Conservation (phyloP, 2,797 vertebrate species). For the Carduelis carduelis region DNA sequence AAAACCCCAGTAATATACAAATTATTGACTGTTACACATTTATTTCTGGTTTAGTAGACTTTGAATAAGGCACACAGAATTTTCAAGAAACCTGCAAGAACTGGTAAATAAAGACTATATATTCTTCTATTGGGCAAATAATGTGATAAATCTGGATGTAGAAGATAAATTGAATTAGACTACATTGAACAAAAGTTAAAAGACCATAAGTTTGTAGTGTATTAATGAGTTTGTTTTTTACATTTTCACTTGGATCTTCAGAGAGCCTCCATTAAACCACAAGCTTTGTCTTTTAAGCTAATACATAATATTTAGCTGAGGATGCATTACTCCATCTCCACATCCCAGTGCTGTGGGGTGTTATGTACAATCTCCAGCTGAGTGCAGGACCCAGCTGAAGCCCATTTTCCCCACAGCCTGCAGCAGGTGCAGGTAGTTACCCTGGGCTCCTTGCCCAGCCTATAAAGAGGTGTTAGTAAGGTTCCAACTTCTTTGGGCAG, state of each 20-base stretch:
- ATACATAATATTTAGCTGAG: background rate
- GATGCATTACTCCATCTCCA: accelerated
- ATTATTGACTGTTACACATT: background rate
- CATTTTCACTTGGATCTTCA: background rate
- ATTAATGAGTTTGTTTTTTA: background rate
- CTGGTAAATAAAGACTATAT: background rate
- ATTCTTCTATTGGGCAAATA: background rate
- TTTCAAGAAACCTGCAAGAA: background rate
- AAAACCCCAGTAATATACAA: background rate
- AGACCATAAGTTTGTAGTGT: background rate
- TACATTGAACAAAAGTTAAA: background rate
- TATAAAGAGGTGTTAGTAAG: accelerated
- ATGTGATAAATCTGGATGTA: background rate
- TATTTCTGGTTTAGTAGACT: background rate
- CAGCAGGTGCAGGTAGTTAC: no score
- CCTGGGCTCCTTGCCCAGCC: background rate
- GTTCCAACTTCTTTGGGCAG: accelerated
- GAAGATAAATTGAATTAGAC: background rate
- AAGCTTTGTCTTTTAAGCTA: background rate
- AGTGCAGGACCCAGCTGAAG: background rate
- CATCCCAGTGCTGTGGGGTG: no score
- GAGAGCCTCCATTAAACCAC: background rate
- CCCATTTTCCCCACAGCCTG: background rate
- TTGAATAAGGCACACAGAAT: background rate
- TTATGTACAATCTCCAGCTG: background rate